Evolutionary conservation across 30 jellyfish, hydroid and myxozoan genomes (phyloP).

Genomic region (Aurelia sp.): DNA sequence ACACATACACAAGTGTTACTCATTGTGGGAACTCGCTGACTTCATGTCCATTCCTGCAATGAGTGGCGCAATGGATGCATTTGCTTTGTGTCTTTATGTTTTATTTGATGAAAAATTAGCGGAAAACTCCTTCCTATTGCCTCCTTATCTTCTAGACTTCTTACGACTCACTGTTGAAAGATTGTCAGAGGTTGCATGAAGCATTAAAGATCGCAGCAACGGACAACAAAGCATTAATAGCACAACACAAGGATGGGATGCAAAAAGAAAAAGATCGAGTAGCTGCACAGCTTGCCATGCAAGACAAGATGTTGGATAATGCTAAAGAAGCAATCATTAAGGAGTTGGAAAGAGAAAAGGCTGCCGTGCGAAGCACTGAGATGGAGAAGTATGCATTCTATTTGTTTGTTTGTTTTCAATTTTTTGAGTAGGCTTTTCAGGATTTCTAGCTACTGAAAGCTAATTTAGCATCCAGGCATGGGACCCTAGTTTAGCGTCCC

Average conservation of each 20-base stretch:
- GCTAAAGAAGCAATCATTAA: conserved; percentile 74
- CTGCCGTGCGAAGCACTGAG: conserved; percentile 53
- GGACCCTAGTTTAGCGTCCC: no score
- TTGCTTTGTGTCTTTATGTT: no score
- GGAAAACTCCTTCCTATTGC: no score
- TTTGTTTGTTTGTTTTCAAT: not conserved
- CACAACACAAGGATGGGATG: conserved; percentile 74
- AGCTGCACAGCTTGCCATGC: conserved; percentile 25
- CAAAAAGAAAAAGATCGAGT: conserved; percentile 67
- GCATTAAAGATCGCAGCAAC: conserved; percentile 80
- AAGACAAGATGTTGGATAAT: conserved; percentile 57
- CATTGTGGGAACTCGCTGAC: no score
- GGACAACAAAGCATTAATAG: conserved; percentile 81
- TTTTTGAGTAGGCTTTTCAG: not conserved
- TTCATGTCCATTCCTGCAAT: no score
- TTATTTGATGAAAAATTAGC: no score
- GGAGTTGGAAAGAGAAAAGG: conserved; percentile 70
- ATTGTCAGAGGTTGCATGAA: conserved; percentile 65
- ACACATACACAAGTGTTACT: no score
- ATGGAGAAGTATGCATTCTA: conserved; percentile 50
- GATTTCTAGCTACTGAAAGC: not conserved
- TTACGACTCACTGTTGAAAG: conserved; percentile 51
- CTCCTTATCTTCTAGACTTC: conserved; percentile 13
- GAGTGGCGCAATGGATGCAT: no score
- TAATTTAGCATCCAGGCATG: no score